These are phyloP conservation scores for Muntiacus muntjak DNA, from an alignment of 2,113 vertebrate species.

Conservation along the genomic window DNA sequence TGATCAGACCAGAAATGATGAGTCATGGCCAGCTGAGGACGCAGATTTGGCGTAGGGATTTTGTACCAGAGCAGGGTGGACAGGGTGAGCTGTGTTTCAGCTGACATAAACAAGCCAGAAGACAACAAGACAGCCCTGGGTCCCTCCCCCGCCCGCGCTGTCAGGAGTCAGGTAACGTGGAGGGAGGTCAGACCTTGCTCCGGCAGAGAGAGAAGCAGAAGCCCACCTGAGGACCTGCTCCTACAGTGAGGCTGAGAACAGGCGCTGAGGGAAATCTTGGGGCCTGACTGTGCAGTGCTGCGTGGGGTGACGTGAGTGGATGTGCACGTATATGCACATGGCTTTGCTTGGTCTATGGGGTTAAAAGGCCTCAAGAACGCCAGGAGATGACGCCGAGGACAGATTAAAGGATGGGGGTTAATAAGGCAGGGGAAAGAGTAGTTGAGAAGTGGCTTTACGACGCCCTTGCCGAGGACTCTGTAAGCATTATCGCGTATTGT, in stretches of 20 bases:
- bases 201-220: not conserved
- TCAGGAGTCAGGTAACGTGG: not conserved
- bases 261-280: not conserved
- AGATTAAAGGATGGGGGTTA: slow-evolving; percentile 2
- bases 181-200: not conserved
- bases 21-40: not conserved
- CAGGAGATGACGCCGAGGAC: not conserved
- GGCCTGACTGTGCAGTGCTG: not conserved
- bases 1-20: rapidly evolving
- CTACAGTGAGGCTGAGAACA: not conserved
- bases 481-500: not conserved
- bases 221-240: not conserved
- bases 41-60: not conserved
- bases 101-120: not conserved
- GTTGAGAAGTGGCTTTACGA: not conserved
- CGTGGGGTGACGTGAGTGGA: not conserved
- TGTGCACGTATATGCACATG: not conserved
- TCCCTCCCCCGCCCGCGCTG: rapidly evolving
- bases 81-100: no score
- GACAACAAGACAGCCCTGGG: not conserved
- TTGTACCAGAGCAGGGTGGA: not conserved
- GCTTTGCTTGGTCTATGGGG: not conserved
- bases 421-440: not conserved
- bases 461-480: not conserved
- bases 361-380: slow-evolving; percentile 4